Evolutionary conservation across 23 tunicate species (phyloP).

Genomic region (Ascidia mentula): DNA sequence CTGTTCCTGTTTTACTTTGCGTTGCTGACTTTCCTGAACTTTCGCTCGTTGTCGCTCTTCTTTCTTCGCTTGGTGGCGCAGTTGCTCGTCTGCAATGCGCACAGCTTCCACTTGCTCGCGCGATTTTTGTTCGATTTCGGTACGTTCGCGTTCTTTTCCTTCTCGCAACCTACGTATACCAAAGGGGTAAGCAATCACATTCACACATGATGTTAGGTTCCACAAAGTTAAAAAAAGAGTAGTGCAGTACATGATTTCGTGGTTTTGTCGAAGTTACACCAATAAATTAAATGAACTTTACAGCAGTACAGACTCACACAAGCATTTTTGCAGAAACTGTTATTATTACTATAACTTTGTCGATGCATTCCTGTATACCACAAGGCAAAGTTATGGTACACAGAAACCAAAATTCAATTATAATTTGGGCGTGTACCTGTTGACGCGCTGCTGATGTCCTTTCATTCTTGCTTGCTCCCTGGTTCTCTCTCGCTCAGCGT

Average conservation of each 20-base stretch:
- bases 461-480: conserved; percentile 51
- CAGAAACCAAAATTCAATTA: too few relatives aligned
- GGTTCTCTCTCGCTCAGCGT: conserved; percentile 71
- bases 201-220: too few relatives aligned
- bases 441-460: conserved; percentile 50
- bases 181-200: too few relatives aligned
- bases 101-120: conserved; percentile 68
- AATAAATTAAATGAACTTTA: too few relatives aligned
- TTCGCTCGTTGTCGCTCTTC: conserved; percentile 14
- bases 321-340: too few relatives aligned
- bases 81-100: conserved; percentile 31
- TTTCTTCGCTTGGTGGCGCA: conserved; percentile 1
- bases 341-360: too few relatives aligned
- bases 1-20: not conserved
- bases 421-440: conserved; percentile 16
- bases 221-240: too few relatives aligned
- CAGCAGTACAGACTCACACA: too few relatives aligned
- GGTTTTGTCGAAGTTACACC: too few relatives aligned
- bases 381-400: too few relatives aligned
- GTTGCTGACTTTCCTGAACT: not conserved
- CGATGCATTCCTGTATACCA: too few relatives aligned
- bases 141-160: conserved; percentile 55
- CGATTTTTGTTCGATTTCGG: conserved; percentile 52
- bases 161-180: conserved; percentile 69
- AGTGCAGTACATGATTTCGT: too few relatives aligned